phyloP scores from a whole-genome alignment of 2,113 vertebrate species.

The Pheucticus melanocephalus region DNA sequence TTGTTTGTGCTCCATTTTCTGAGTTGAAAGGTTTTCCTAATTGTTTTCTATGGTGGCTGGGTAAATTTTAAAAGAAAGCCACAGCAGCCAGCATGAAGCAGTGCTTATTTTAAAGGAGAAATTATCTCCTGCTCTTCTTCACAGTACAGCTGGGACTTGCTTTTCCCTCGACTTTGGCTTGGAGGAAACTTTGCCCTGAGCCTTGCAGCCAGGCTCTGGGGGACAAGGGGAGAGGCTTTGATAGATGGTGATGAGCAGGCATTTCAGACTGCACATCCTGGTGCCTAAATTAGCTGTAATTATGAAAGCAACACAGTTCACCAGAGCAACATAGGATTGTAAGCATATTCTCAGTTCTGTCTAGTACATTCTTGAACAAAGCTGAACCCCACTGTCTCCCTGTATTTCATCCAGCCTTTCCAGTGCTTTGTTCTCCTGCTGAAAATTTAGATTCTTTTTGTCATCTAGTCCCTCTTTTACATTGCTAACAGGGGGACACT shows the following conservation, averaged over 20 bases:
- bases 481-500: neutral
- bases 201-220: neutral
- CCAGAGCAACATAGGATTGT: neutral
- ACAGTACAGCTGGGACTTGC: neutral
- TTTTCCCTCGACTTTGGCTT: neutral
- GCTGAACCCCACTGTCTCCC: neutral
- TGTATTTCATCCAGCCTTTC: neutral
- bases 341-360: neutral
- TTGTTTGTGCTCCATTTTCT: neutral
- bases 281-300: neutral
- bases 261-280: neutral
- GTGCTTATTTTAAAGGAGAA: neutral
- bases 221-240: neutral
- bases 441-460: neutral
- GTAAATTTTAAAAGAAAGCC: neutral
- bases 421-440: neutral
- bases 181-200: neutral
- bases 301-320: neutral
- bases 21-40: neutral
- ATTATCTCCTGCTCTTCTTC: neutral
- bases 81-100: neutral
- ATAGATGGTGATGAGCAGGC: neutral
- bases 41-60: rapidly evolving
- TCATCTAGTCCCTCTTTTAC: neutral
- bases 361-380: neutral